Conservation (phyloP, 1,140 invertebrate species). For the Sycophaga agraensis region DNA sequence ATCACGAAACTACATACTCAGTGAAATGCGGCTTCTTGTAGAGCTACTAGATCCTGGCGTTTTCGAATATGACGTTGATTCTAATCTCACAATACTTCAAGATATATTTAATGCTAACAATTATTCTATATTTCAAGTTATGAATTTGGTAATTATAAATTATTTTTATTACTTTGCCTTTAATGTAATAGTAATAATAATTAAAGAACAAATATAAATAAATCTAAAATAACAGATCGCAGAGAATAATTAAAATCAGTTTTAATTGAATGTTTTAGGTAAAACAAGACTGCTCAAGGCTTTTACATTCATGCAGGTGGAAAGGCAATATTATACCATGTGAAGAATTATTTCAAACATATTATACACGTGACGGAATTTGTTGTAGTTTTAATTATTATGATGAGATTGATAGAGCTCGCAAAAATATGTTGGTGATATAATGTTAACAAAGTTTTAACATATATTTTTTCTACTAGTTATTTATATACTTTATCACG, state of each 20-base stretch:
- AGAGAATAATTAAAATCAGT: no score
- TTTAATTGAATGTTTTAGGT: no score
- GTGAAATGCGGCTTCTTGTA: slow-evolving; percentile 36
- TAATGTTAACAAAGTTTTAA: no score
- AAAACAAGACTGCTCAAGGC: slow-evolving; percentile 58
- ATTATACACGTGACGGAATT: slow-evolving; percentile 59
- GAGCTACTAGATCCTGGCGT: slow-evolving; percentile 39
- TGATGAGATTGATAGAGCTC: not conserved
- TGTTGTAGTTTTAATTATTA: slow-evolving; percentile 70
- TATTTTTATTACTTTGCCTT: not conserved
- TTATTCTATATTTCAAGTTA: slow-evolving; percentile 41
- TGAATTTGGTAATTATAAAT: slow-evolving; percentile 33
- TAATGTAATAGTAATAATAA: no score
- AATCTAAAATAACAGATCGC: no score
- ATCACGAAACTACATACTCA: slow-evolving; percentile 33
- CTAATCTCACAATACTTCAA: slow-evolving; percentile 44
- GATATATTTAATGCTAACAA: slow-evolving; percentile 51
- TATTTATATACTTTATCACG: no score
- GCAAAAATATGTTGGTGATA: slow-evolving; percentile 18
- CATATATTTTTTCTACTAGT: no score
- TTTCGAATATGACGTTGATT: slow-evolving; percentile 26
- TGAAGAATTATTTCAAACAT: slow-evolving; percentile 61
- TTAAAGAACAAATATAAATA: no score
- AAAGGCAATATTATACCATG: slow-evolving; percentile 63
- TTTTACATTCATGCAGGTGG: slow-evolving; percentile 66